These are phyloP conservation scores for Pseudotriccus pelzelni DNA, from an alignment of 2,797 vertebrate genomes.

Conservation along the genomic window DNA sequence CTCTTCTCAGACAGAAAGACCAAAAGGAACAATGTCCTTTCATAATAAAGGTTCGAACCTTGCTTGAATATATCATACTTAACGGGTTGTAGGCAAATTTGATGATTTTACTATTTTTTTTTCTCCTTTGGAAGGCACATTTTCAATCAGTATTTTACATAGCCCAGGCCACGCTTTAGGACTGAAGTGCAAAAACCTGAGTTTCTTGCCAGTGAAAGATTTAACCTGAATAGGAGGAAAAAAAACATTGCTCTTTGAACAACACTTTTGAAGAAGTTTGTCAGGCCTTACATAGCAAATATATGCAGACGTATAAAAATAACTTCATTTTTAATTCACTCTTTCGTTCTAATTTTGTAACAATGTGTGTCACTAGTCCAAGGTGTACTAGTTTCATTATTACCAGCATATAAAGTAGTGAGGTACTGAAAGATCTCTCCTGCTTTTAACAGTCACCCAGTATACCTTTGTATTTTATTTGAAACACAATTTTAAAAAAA, in stretches of 20 bases:
- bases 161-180: neutral
- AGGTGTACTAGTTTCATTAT: neutral
- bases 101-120: neutral
- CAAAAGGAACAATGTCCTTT: neutral
- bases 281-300: neutral
- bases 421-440: neutral
- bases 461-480: neutral
- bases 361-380: neutral
- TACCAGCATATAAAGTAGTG: neutral
- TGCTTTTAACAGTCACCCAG: neutral
- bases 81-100: neutral
- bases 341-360: neutral
- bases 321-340: neutral
- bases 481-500: neutral
- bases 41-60: neutral
- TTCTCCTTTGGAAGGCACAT: constrained; percentile 5
- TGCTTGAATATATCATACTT: neutral
- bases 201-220: neutral
- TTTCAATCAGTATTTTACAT: neutral
- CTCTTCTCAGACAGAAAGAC: neutral
- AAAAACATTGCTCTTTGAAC: neutral
- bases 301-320: neutral
- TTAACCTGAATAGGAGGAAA: neutral
- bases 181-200: neutral
- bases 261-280: neutral